These are phyloP conservation scores for Corydoras maculifer DNA, from an alignment of 2,113 vertebrate genomes.

Conservation along the genomic window DNA sequence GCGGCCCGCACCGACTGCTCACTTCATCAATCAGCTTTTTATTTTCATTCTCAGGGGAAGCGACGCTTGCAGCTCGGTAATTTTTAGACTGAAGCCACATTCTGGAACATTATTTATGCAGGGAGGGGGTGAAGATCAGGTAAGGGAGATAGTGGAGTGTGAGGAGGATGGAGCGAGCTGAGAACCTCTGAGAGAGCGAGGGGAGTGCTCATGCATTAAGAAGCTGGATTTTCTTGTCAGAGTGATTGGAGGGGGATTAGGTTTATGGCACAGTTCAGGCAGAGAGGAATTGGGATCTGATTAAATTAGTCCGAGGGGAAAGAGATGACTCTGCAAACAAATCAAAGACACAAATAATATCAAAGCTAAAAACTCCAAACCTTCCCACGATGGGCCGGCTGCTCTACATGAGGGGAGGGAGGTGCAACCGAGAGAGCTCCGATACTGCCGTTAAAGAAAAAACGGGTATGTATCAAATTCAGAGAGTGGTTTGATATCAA, in stretches of 20 bases:
- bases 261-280: conserved; percentile 63
- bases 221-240: conserved; percentile 71
- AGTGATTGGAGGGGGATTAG: conserved; percentile 68
- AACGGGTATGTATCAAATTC: too few species aligned
- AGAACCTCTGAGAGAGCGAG: conserved; percentile 31
- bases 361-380: conserved; percentile 36
- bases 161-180: conserved; percentile 12
- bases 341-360: conserved; percentile 55
- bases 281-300: conserved; percentile 59
- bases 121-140: conserved; percentile 2
- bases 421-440: too few species aligned
- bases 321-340: conserved; percentile 66
- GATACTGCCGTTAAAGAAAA: too few species aligned
- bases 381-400: conserved; percentile 12
- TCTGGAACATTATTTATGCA: conserved; percentile 6
- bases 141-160: conserved; percentile 29
- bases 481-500: too few species aligned
- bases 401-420: neutral
- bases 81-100: conserved; percentile 6
- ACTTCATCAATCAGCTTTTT: conserved; percentile 1
- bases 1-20: neutral
- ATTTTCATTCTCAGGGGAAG: neutral
- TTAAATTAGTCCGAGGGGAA: conserved; percentile 62
- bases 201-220: conserved; percentile 67
- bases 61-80: neutral